These are phyloP conservation scores for Hyperoplus lanceolatus DNA, from an alignment of 2,797 vertebrate species.

Conservation along the genomic window DNA sequence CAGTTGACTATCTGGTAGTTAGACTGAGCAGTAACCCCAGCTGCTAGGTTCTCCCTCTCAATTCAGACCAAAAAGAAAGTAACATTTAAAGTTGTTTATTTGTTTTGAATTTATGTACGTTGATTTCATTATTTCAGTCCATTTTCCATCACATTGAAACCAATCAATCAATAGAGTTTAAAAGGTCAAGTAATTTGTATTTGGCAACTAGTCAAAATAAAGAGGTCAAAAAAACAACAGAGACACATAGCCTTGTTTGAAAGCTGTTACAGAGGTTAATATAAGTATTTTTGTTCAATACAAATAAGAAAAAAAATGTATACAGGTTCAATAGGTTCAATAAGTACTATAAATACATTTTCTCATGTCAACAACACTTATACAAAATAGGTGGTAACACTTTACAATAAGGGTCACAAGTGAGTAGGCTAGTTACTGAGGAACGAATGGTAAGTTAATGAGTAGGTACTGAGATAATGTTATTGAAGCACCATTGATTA, in stretches of 20 bases:
- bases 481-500: too few relatives aligned
- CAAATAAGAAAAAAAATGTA: background rate
- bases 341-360: conserved; percentile 1
- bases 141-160: conserved; percentile 2
- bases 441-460: too few relatives aligned
- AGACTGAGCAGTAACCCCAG: conserved; percentile 39
- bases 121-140: background rate
- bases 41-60: conserved; percentile 14
- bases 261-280: too few relatives aligned
- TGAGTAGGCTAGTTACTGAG: too few relatives aligned
- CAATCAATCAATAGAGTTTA: background rate
- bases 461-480: too few relatives aligned
- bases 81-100: background rate
- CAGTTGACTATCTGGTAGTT: conserved; percentile 59
- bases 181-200: background rate
- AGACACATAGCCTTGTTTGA: too few relatives aligned
- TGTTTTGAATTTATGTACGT: conserved; percentile 2
- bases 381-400: background rate
- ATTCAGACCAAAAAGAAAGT: conserved; percentile 9
- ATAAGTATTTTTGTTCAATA: background rate
- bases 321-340: background rate
- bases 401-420: too few relatives aligned
- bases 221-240: too few relatives aligned
- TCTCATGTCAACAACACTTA: background rate
- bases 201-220: background rate